phyloP scores from a whole-genome alignment of 2,888 invertebrate genomes.

The Ochropacha duplaris region DNA sequence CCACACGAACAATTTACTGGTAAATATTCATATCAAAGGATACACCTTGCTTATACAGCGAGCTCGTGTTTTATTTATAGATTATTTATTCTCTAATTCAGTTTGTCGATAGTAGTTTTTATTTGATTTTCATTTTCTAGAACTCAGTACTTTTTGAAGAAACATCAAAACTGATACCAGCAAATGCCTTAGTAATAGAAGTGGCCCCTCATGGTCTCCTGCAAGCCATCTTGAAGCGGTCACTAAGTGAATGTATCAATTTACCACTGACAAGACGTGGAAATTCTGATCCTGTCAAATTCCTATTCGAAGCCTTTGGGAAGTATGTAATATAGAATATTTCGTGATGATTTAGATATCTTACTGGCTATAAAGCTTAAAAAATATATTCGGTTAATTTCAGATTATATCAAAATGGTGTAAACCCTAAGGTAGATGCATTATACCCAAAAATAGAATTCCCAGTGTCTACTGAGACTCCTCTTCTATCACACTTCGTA shows the following conservation, averaged over 20 bases:
- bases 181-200: constrained; percentile 90
- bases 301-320: constrained; percentile 82
- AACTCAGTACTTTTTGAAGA: constrained; percentile 89
- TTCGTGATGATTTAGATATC: neutral
- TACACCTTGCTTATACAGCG: too few species aligned
- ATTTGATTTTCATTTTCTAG: constrained; percentile 22
- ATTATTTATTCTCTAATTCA: too few species aligned
- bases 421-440: constrained; percentile 85
- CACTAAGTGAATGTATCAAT: constrained; percentile 84
- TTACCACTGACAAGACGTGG: constrained; percentile 87
- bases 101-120: too few species aligned
- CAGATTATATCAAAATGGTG: constrained; percentile 88
- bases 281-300: constrained; percentile 80
- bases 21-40: too few species aligned
- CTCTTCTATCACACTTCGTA: constrained; percentile 89
- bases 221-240: constrained; percentile 91
- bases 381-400: constrained; percentile 19
- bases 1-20: constrained; percentile 89
- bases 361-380: neutral
- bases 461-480: constrained; percentile 93
- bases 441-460: constrained; percentile 88
- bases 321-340: constrained; percentile 60
- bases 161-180: constrained; percentile 87
- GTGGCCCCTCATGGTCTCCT: constrained; percentile 93
- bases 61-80: too few species aligned